phyloP scores from a whole-genome alignment of 2,113 vertebrate genomes.

The Pedionomus torquatus region DNA sequence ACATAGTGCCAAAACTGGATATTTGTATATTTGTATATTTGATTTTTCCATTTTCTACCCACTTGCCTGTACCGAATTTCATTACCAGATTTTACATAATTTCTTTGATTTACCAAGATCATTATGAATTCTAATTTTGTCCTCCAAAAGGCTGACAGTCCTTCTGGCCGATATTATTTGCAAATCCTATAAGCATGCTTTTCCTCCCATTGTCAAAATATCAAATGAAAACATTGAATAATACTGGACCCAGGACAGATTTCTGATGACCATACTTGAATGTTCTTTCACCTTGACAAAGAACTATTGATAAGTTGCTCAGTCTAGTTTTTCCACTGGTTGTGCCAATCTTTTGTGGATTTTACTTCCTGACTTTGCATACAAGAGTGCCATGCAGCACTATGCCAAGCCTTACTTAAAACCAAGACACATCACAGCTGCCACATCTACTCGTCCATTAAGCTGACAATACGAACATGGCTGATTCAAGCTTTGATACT shows the following conservation, averaged over 20 bases:
- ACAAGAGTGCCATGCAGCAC: neutral
- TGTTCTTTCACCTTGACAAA: constrained; percentile 17
- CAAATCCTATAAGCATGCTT: neutral
- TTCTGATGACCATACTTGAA: constrained; percentile 22
- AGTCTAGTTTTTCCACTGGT: neutral
- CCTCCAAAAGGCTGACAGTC: neutral
- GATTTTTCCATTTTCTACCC: neutral
- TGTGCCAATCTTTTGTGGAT: neutral
- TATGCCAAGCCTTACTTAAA: neutral
- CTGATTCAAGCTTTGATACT: neutral
- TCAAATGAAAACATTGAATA: constrained; percentile 11
- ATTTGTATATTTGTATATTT: neutral
- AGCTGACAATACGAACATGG: neutral
- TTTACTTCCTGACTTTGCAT: neutral
- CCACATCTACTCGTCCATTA: neutral
- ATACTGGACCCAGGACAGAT: constrained; percentile 6
- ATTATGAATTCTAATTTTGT: neutral
- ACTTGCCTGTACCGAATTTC: neutral
- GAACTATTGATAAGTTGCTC: constrained; percentile 16
- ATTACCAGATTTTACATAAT: neutral
- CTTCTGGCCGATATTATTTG: neutral
- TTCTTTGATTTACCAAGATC: neutral
- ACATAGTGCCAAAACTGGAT: neutral
- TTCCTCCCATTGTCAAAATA: constrained; percentile 19
- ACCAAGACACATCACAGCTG: neutral